Evolutionary conservation across 2,888 invertebrate species (phyloP), one percentile per base, ranked within the genome.

Genomic region (Neoascia interrupta): DNA sequence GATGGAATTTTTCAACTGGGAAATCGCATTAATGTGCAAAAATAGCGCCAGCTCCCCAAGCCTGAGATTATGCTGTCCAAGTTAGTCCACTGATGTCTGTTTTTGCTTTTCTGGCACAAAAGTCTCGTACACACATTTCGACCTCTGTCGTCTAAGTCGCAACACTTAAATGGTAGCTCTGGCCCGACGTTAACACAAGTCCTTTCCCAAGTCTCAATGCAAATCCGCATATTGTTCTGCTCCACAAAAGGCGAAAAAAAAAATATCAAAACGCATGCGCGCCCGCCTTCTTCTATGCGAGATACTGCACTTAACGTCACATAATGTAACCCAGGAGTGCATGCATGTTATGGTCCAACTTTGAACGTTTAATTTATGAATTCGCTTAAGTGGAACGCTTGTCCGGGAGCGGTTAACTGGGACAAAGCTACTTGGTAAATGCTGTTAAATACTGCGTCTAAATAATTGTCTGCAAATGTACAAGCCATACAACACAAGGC

Each of bases 331-430:
- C 43, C n/a, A 26, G 16, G 28, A 63, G 53, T 58, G n/a, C n/a
- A 3, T n/a, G 43, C 75, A 45, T 49, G 70, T 70, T 58, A 64
- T 53, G 51, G 51, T n/a, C 16, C 31, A 63, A 34, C 63, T 70
- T 31, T 64, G 37, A 61, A 54, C 70, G 75, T 21, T 53, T 70
- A 76, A 70, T 76, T 70, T 70, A 76, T 47, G 75, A 76, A 36
- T 70, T 45, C 51, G 43, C 51, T 56, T 21, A 63, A 58, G 51
- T 75, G 75, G 56, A 39, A 31, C 53, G 36, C 51, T 45, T 70
- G 70, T 64, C 53, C 45, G 34, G 43, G 13, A 43, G 54, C 41
- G 10, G 11, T n/a, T 16, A 63, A 41, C 37, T 63, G 37, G 37
- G 31, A 69, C 51, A 56, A 39, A 36, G 34, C n/a, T 11, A 11